phyloP scores from a whole-genome alignment of 2,797 vertebrate genomes.

The Notamacropus eugenii region DNA sequence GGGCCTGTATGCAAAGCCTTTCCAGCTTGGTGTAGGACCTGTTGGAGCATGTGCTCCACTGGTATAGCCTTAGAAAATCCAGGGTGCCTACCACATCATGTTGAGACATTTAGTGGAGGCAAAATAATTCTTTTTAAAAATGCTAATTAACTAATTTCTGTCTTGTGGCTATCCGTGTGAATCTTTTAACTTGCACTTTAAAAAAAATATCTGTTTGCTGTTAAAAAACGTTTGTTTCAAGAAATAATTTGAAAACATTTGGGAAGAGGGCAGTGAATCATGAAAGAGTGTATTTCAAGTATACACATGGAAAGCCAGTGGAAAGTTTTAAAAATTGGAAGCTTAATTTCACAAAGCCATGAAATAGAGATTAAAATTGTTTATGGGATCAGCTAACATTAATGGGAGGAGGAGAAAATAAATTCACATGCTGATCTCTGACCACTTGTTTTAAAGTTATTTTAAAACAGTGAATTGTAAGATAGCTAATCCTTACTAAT shows the following conservation, averaged over 20 bases:
- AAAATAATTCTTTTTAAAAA: background rate
- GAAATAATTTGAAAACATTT: constrained; percentile 42
- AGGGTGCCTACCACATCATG: background rate
- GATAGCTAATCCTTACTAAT: constrained; percentile 33
- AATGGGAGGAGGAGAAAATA: background rate
- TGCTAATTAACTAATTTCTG: background rate
- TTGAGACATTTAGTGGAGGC: background rate
- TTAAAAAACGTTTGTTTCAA: constrained; percentile 32
- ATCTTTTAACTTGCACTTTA: constrained; percentile 34
- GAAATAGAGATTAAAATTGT: constrained; percentile 55
- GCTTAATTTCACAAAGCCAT: constrained; percentile 52
- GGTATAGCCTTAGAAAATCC: background rate
- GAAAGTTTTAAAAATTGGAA: constrained; percentile 34
- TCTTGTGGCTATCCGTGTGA: constrained; percentile 52
- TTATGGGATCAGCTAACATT: constrained; percentile 47
- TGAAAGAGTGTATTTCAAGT: background rate
- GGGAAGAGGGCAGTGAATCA: constrained; percentile 43
- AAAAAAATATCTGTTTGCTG: background rate
- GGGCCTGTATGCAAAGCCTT: background rate
- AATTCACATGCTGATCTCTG: constrained; percentile 21
- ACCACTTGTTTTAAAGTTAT: accelerated
- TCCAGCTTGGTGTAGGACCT: constrained; percentile 2
- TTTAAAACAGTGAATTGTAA: constrained; percentile 17
- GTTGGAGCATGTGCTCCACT: background rate
- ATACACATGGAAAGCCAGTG: constrained; percentile 23